phyloP scores from a whole-genome alignment of 2,888 invertebrate species.

The Athripsodes cinereus region DNA sequence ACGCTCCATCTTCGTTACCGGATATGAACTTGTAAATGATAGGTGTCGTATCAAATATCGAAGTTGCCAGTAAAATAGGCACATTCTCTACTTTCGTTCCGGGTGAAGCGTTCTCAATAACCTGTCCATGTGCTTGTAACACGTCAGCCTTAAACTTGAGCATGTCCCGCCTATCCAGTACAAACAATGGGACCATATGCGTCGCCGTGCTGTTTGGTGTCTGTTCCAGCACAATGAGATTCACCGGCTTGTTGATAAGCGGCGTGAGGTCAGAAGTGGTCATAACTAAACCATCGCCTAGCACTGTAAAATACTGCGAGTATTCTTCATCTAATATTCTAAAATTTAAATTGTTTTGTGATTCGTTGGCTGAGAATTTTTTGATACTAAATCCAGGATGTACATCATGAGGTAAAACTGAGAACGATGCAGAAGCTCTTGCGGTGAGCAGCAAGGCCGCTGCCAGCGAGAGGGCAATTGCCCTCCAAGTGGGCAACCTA shows the following conservation, averaged over 20 bases:
- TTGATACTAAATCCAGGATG: constrained; percentile 85
- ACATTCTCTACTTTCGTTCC: constrained; percentile 68
- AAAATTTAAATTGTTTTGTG: constrained; percentile 53
- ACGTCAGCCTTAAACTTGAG: constrained; percentile 65
- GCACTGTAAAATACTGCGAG: constrained; percentile 79
- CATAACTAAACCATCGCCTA: constrained; percentile 85
- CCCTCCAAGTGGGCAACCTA: constrained; percentile 36
- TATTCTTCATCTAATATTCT: constrained; percentile 72
- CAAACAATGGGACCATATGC: constrained; percentile 74
- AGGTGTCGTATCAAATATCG: constrained; percentile 56
- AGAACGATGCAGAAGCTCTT: constrained; percentile 40
- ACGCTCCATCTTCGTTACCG: constrained; percentile 68
- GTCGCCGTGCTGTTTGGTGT: constrained; percentile 73
- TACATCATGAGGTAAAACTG: constrained; percentile 82
- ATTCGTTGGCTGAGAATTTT: constrained; percentile 59
- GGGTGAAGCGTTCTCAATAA: constrained; percentile 69
- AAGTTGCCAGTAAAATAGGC: constrained; percentile 65
- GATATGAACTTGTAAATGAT: constrained; percentile 76
- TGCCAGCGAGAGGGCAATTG: constrained; percentile 41
- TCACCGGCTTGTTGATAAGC: constrained; percentile 72
- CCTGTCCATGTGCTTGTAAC: constrained; percentile 59
- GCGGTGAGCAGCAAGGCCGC: constrained; percentile 27
- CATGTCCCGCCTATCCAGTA: constrained; percentile 78
- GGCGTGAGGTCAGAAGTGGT: constrained; percentile 81
- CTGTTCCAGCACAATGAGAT: constrained; percentile 76